These are phyloP conservation scores for Neotoma lepida DNA, from an alignment of 2,113 vertebrate species.

Conservation along the genomic window DNA sequence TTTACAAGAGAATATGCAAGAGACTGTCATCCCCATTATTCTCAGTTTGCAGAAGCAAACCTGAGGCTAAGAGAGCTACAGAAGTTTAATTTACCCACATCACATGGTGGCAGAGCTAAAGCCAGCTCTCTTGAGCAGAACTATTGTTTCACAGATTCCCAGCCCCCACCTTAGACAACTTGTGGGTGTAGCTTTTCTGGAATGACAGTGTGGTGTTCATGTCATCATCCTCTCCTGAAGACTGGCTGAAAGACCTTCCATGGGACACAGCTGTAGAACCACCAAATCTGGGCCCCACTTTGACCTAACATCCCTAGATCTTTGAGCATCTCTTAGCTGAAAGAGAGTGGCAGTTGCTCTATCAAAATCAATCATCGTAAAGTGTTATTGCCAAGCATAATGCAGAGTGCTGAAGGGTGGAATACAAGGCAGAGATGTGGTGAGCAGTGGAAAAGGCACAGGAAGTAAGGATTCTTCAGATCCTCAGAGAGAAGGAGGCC, in stretches of 20 bases:
- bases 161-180: background rate
- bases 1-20: background rate
- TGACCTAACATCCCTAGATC: background rate
- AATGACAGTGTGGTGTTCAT: background rate
- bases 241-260: background rate
- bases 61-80: background rate
- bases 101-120: background rate
- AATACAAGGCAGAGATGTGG: background rate
- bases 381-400: background rate
- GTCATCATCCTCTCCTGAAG: background rate
- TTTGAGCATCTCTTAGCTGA: background rate
- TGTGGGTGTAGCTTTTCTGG: background rate
- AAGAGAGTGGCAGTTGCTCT: background rate
- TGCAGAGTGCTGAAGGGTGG: background rate
- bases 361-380: background rate
- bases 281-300: background rate
- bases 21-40: background rate
- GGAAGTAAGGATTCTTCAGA: background rate
- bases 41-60: conserved; percentile 20
- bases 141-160: background rate
- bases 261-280: background rate
- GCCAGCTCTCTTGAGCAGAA: background rate
- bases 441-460: background rate
- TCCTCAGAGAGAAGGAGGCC: background rate
- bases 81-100: background rate